phyloP scores from a whole-genome alignment of 2,888 invertebrate species.

The Teinopalpus imperialis region DNA sequence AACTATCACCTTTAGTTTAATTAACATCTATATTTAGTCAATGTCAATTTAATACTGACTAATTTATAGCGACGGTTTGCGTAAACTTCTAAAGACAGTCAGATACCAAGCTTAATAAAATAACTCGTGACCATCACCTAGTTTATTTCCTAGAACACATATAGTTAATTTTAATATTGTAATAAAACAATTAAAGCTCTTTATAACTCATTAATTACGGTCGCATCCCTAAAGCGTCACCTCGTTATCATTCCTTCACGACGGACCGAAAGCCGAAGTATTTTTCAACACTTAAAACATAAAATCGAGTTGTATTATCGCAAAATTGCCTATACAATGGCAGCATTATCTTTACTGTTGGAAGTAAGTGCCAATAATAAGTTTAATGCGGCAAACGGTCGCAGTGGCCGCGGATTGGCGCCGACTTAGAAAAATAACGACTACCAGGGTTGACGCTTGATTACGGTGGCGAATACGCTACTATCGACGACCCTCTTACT shows the following conservation, averaged over 20 bases:
- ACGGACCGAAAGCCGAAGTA: slow-evolving; percentile 51
- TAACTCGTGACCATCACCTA: no score
- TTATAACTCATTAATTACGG: no score
- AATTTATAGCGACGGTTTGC: no score
- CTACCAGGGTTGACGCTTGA: slow-evolving; percentile 6
- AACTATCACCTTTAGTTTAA: no score
- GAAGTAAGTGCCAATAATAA: slow-evolving; percentile 72
- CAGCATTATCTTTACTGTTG: slow-evolving; percentile 69
- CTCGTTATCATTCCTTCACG: slow-evolving; percentile 54
- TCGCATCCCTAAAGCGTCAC: slow-evolving; percentile 29
- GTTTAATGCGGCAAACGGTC: slow-evolving; percentile 57
- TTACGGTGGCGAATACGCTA: neutral
- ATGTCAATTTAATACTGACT: no score
- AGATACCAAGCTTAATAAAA: no score
- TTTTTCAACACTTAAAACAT: slow-evolving; percentile 69
- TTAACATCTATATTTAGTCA: no score
- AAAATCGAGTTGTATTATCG: slow-evolving; percentile 68
- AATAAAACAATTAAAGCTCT: no score
- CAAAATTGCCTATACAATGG: slow-evolving; percentile 68
- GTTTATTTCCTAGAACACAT: no score
- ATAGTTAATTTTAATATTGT: no score
- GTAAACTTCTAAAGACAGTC: no score
- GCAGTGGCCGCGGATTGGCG: slow-evolving; percentile 53
- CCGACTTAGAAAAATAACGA: slow-evolving; percentile 53
- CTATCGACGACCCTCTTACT: no score